Conservation (phyloP, 2,888 invertebrate species). For the Hofmannophila pseudospretella region DNA sequence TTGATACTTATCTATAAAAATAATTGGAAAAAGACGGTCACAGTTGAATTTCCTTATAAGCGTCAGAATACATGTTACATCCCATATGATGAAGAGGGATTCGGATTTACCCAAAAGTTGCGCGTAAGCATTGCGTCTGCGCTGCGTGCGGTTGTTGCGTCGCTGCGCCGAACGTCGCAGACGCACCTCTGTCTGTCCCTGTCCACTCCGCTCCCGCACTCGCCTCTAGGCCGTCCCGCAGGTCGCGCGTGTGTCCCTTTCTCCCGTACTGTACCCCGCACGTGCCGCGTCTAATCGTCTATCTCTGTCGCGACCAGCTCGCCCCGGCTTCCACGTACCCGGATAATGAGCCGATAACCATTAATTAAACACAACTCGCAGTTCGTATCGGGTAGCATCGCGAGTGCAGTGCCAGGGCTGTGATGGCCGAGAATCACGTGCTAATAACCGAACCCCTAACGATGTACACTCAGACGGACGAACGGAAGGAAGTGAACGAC, state of each 20-base stretch:
- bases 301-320: constrained; percentile 25
- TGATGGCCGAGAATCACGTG: constrained; percentile 65
- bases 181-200: constrained; percentile 25
- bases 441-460: constrained; percentile 49
- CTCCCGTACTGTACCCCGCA: constrained; percentile 23
- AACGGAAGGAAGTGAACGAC: constrained; percentile 54
- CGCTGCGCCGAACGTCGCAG: constrained; percentile 22
- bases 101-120: too few relatives aligned
- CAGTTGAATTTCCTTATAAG: too few relatives aligned
- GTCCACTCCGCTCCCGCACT: constrained; percentile 30
- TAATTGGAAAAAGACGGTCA: too few relatives aligned
- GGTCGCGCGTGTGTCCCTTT: constrained; percentile 39
- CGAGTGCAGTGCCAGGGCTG: constrained; percentile 48
- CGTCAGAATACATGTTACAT: too few relatives aligned
- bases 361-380: constrained; percentile 20
- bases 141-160: constrained; percentile 11
- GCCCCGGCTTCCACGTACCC: constrained; percentile 41
- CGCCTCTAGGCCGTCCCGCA: constrained; percentile 39
- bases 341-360: constrained; percentile 57
- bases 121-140: too few relatives aligned
- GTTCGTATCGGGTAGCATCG: constrained; percentile 32
- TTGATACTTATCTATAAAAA: too few relatives aligned
- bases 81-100: too few relatives aligned
- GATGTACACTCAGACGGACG: constrained; percentile 60
- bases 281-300: constrained; percentile 33